A percentile compares a stretch with the other conserved stretches of the same genome.
Evolutionary conservation across 2,888 invertebrate species (phyloP).

Genomic region (Eudemis profundana): DNA sequence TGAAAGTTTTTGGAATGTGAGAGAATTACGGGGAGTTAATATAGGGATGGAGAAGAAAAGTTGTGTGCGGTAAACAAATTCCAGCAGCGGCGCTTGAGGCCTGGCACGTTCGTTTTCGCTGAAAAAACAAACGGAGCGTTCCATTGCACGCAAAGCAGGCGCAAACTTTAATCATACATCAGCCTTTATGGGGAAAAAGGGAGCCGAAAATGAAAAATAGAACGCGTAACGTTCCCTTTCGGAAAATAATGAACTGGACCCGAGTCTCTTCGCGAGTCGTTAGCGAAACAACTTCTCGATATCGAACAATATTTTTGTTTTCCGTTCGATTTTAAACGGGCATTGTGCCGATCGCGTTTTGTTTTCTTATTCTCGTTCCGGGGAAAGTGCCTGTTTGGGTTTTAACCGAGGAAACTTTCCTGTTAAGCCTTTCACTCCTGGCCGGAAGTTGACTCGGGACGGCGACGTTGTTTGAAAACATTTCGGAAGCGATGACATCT

Average conservation of each 20-base stretch:
- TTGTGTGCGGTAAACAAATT: constrained; percentile 27
- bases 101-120: constrained; percentile 12
- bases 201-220: constrained; percentile 63
- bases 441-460: constrained; percentile 23
- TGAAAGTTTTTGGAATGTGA: constrained; percentile 14
- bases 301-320: constrained; percentile 62
- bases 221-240: constrained; percentile 66
- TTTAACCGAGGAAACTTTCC: constrained; percentile 30
- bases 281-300: constrained; percentile 65
- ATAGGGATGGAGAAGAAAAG: constrained; percentile 7
- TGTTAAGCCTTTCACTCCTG: constrained; percentile 35
- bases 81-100: background rate
- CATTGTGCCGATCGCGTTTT: constrained; percentile 62
- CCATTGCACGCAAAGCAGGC: constrained; percentile 49
- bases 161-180: constrained; percentile 72
- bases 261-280: constrained; percentile 73
- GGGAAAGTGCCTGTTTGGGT: constrained; percentile 38
- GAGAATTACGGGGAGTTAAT: constrained; percentile 12
- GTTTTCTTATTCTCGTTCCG: constrained; percentile 50
- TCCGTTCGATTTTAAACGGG: constrained; percentile 65
- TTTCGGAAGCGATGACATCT: constrained; percentile 33
- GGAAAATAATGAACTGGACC: constrained; percentile 78
- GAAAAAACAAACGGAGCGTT: constrained; percentile 43
- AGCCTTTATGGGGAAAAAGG: constrained; percentile 62
- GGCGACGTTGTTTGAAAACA: constrained; percentile 25